Evolutionary conservation across 2,113 vertebrate species (phyloP).

Genomic region (Copsychus sechellarum): DNA sequence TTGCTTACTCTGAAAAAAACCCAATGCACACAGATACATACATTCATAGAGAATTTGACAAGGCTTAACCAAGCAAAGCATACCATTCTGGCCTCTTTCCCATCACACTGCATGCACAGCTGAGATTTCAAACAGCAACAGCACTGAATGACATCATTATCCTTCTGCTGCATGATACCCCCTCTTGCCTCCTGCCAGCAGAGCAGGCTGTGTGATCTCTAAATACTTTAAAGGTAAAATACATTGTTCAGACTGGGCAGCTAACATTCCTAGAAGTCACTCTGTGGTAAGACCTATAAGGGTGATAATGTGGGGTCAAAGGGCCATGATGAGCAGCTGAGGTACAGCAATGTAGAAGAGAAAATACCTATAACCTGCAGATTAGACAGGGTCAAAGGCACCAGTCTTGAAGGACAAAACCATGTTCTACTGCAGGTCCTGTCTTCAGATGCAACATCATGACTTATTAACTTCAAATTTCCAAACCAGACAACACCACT

Average conservation of each 20-base stretch:
- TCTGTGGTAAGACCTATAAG: not conserved
- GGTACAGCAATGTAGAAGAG: not conserved
- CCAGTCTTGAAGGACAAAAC: not conserved
- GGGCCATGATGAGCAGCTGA: not conserved
- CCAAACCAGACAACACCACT: not conserved
- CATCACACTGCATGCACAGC: not conserved
- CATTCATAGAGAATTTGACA: not conserved
- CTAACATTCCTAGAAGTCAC: not conserved
- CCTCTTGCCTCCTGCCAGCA: not conserved
- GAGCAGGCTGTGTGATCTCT: not conserved
- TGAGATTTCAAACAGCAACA: not conserved
- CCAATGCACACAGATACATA: not conserved
- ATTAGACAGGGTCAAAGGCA: not conserved
- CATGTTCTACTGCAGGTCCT: not conserved
- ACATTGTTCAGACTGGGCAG: not conserved
- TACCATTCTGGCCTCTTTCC: not conserved
- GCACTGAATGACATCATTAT: not conserved
- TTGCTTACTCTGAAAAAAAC: not conserved
- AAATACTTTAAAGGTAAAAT: not conserved
- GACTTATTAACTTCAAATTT: not conserved
- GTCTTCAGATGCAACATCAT: not conserved
- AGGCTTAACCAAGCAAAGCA: not conserved
- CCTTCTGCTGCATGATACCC: not conserved
- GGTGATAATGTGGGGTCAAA: not conserved
- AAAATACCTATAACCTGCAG: not conserved